These are phyloP conservation scores for Ia io DNA, from an alignment of 2,113 vertebrate species.

Conservation along the genomic window DNA sequence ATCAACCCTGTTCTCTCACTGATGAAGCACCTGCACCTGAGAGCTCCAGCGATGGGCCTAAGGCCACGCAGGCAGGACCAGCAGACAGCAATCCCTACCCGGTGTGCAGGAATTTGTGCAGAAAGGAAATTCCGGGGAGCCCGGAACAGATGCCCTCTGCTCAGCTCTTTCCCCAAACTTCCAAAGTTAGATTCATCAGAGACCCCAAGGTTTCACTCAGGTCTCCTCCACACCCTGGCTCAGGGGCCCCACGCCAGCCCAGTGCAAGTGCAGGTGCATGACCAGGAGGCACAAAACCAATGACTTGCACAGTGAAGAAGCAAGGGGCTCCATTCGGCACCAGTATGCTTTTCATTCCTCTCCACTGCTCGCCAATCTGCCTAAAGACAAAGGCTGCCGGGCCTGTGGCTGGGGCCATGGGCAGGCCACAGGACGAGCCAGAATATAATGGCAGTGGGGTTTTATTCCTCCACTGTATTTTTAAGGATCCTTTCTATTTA, in stretches of 20 bases:
- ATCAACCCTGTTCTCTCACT: not conserved
- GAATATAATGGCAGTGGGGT: not conserved
- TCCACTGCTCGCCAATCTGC: not conserved
- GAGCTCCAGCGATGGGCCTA: not conserved
- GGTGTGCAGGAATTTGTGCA: not conserved
- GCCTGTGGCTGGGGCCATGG: not conserved
- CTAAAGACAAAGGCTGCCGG: not conserved
- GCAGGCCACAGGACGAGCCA: not conserved
- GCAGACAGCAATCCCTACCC: not conserved
- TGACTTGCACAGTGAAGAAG: not conserved
- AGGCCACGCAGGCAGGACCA: not conserved
- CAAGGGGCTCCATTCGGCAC: too few species aligned
- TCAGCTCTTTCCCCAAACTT: not conserved
- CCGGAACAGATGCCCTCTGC: not conserved
- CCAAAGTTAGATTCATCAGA: not conserved
- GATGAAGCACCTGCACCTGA: not conserved
- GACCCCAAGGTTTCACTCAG: not conserved
- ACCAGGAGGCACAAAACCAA: not conserved
- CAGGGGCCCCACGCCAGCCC: too few species aligned
- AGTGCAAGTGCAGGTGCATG: not conserved
- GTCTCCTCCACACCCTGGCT: not conserved
- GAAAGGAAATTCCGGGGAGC: not conserved
- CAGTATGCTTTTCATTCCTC: not conserved
- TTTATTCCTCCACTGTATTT: not conserved
- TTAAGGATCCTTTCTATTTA: not conserved